A percentile compares a stretch with the other conserved stretches of the same genome.
These are phyloP conservation scores for Halcyon chelicuti DNA, from an alignment of 2,797 vertebrate species.

Conservation along the genomic window DNA sequence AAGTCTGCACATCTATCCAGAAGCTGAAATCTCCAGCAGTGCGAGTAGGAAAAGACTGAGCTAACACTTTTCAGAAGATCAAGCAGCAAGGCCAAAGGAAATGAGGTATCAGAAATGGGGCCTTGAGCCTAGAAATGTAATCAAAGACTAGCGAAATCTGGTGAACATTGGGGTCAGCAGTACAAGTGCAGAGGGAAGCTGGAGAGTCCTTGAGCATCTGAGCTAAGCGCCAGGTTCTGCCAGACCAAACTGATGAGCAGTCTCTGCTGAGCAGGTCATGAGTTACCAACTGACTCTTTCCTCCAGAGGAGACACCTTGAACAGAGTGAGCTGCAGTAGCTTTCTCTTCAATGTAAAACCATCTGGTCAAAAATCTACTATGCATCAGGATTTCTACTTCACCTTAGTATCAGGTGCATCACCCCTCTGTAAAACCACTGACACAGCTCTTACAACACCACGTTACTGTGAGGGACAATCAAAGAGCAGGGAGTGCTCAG, in stretches of 20 bases:
- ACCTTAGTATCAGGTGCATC: not conserved
- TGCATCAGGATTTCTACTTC: not conserved
- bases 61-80: not conserved
- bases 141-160: not conserved
- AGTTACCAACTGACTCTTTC: not conserved
- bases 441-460: not conserved
- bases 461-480: accelerated
- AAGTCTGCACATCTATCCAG: not conserved
- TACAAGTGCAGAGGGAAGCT: not conserved
- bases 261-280: not conserved
- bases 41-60: not conserved
- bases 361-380: not conserved
- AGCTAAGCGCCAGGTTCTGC: accelerated
- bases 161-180: not conserved
- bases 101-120: not conserved
- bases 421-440: not conserved
- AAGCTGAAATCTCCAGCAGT: not conserved
- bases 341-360: not conserved
- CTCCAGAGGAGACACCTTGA: not conserved
- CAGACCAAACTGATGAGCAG: not conserved
- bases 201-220: not conserved
- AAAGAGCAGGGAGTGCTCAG: not conserved
- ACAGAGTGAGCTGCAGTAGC: not conserved
- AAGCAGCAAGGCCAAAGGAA: not conserved
- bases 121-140: not conserved